These are phyloP conservation scores for Brachionus rubens DNA, from an alignment of 1,140 invertebrate species.

Conservation along the genomic window DNA sequence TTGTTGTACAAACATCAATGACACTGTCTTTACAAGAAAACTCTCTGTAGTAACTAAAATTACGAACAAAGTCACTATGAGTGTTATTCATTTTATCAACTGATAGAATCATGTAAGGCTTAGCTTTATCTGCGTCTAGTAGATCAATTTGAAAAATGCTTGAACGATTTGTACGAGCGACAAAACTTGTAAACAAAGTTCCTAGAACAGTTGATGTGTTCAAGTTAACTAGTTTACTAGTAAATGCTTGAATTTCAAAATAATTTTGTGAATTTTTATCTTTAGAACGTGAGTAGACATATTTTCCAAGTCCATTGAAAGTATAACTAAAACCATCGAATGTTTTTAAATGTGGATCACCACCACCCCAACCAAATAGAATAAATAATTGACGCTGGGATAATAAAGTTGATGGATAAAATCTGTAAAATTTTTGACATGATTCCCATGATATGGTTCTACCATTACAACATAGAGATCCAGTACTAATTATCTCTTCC, in stretches of 20 bases:
- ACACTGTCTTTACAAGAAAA: background rate
- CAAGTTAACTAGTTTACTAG: background rate
- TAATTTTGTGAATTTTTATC: no score
- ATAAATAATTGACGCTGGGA: background rate
- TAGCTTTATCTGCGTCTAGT: background rate
- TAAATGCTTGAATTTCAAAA: constrained; percentile 30
- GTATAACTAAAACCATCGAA: constrained; percentile 18
- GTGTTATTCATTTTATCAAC: background rate
- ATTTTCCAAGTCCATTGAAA: constrained; percentile 40
- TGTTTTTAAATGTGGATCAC: constrained; percentile 38
- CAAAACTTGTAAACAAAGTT: constrained; percentile 17
- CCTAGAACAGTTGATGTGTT: background rate
- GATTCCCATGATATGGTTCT: constrained; percentile 35
- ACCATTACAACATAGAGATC: background rate
- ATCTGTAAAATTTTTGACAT: constrained; percentile 24
- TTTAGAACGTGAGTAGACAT: background rate
- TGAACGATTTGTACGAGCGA: background rate
- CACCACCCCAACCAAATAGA: constrained; percentile 22
- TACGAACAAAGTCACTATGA: background rate
- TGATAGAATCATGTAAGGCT: background rate
- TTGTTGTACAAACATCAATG: background rate
- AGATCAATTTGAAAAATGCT: background rate
- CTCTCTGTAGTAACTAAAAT: constrained; percentile 5
- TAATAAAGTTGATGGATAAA: background rate
- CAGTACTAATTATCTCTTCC: background rate